phyloP scores from a whole-genome alignment of 2,113 vertebrate species.

The Falco punctatus region DNA sequence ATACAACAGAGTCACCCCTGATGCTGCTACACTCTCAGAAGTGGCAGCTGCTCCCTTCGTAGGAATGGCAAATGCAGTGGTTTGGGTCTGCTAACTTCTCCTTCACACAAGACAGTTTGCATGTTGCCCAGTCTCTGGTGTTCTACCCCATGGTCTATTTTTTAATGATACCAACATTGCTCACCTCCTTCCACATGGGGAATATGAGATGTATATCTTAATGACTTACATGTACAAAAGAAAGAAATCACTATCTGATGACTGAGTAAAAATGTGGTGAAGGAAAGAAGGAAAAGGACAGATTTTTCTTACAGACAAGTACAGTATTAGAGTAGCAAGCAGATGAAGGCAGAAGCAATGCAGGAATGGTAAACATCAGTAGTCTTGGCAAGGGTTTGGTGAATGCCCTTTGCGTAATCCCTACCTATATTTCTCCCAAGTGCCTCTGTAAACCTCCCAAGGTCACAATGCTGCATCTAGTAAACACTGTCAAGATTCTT shows the following conservation, averaged over 20 bases:
- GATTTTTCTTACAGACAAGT: neutral
- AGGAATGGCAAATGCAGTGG: rapidly evolving
- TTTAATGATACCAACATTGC: neutral
- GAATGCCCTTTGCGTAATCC: neutral
- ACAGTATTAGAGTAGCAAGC: neutral
- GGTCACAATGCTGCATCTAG: neutral
- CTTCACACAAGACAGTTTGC: neutral
- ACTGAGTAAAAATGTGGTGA: neutral
- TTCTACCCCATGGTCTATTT: neutral
- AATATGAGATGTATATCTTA: neutral
- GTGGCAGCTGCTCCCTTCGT: neutral
- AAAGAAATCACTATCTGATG: neutral
- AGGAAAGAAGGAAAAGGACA: neutral
- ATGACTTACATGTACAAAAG: neutral
- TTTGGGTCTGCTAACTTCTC: neutral
- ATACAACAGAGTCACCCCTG: too few relatives aligned
- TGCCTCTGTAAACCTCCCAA: neutral
- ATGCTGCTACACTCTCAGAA: neutral
- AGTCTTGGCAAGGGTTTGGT: neutral
- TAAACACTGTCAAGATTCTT: neutral
- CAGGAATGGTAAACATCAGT: neutral
- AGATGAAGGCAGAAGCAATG: neutral
- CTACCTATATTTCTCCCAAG: neutral
- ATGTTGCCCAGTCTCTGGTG: neutral
- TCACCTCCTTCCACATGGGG: neutral